Base-by-base conservation (phyloP, 2,888 invertebrate species). In the Xanthia togata region DNA sequence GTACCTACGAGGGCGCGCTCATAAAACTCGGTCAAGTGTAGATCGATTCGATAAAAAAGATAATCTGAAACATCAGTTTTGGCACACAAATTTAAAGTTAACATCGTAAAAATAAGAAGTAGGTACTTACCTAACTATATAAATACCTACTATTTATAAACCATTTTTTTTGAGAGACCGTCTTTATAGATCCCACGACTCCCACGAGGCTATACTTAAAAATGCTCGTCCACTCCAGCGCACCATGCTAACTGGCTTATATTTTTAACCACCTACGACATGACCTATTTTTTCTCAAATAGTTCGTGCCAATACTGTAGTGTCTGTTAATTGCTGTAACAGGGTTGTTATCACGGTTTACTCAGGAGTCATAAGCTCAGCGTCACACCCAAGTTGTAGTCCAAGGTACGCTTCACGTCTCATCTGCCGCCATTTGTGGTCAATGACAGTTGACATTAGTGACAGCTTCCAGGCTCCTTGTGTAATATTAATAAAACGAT, bases 1-100 rank as follows among this genome's bases (percentile, higher is more conserved):
- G 50, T 1, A 20, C n/a, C 20, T 50, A 50, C 20, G 76, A 60
- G 3, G 53, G 55, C 59, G 55, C 14, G 14, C 50, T 76, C 60
- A 64, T 75, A 53, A 68, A 63, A 23, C 50, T 57, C 70, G 23
- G 26, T 65, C 41, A 81, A 81, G 44, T 47, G 14, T 59, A 31
- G 26, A 81, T 69, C 23, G 14, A 31, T n/a, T n/a, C 64, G 31
- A 59, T 70, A 41, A n/a, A 26, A 53, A 44, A 60, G 23, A 23
- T 50, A 31, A 53, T 79, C 53, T 38, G 14, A 11, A 55, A 55
- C 26, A 53, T 47, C 79, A 23, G 4, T 35, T 78, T 50, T 60
- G 26, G 60, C 35, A 38, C 35, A 26, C 20, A 55, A 44, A 55
- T 35, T 35, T 4, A 65, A 44, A 63, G 4, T 23, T 20, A 14